phyloP scores from a whole-genome alignment of 2,113 vertebrate genomes.

The Heliornis fulica region DNA sequence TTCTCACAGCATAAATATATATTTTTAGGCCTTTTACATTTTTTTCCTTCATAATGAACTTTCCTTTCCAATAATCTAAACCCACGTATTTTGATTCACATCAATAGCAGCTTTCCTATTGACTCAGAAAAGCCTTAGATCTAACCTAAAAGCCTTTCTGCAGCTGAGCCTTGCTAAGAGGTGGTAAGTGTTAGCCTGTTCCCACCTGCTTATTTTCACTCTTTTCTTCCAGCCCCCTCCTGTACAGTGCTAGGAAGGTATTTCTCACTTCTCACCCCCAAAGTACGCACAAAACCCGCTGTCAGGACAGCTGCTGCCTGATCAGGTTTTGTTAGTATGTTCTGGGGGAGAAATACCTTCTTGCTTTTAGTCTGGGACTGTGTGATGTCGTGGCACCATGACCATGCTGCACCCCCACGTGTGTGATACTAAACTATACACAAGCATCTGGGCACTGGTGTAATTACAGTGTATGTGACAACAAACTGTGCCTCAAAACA shows the following conservation, averaged over 20 bases:
- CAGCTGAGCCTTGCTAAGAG: not conserved
- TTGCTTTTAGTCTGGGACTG: not conserved
- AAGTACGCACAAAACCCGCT: rapidly evolving
- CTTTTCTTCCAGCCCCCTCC: not conserved
- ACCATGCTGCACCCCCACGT: not conserved
- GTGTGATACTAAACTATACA: not conserved
- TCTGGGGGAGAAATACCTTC: not conserved
- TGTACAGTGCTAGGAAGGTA: not conserved
- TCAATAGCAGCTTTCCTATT: not conserved
- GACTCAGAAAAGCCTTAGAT: slow-evolving; percentile 24
- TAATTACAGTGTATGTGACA: not conserved
- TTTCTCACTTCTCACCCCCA: not conserved
- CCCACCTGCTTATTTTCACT: not conserved
- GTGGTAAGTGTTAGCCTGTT: not conserved
- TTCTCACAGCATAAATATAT: not conserved
- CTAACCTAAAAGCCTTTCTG: slow-evolving; percentile 11
- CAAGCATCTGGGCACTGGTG: not conserved
- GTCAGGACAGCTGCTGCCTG: not conserved
- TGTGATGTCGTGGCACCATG: not conserved
- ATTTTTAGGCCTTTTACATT: not conserved
- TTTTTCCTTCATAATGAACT: not conserved
- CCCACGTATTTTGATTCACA: not conserved
- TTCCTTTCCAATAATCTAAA: not conserved
- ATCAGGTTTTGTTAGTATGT: not conserved
- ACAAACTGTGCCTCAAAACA: not conserved